Conservation (phyloP, 1,140 invertebrate genomes). For the Telenomus remus region DNA sequence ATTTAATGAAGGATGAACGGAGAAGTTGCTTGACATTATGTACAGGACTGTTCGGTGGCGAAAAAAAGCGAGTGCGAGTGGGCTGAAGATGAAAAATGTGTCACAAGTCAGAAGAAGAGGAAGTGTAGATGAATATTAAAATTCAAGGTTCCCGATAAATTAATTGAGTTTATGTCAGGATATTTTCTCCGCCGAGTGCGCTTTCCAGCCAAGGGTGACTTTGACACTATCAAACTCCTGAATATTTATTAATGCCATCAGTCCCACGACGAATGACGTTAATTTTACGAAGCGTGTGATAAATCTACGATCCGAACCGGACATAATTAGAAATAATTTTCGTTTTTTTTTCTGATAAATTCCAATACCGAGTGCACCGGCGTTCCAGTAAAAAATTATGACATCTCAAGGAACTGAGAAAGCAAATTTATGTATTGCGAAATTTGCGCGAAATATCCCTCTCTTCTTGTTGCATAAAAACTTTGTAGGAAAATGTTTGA, state of each 20-base stretch:
- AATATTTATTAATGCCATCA: constrained; percentile 68
- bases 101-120: constrained; percentile 35
- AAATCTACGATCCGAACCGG: constrained; percentile 40
- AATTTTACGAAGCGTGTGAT: constrained; percentile 41
- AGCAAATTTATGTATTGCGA: too few species aligned
- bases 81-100: constrained; percentile 28
- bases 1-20: constrained; percentile 5
- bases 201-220: constrained; percentile 38
- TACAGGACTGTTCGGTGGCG: constrained; percentile 11
- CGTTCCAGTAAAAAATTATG: too few species aligned
- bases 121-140: constrained; percentile 67
- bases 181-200: constrained; percentile 62
- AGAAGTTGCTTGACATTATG: constrained; percentile 18
- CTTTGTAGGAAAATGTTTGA: neutral
- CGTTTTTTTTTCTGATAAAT: too few species aligned
- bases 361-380: too few species aligned
- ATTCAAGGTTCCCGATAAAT: constrained; percentile 66
- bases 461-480: neutral
- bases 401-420: too few species aligned
- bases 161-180: constrained; percentile 68
- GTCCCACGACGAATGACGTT: constrained; percentile 43
- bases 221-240: constrained; percentile 49
- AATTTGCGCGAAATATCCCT: too few species aligned
- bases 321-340: constrained; percentile 30
- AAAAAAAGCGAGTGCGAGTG: constrained; percentile 13